Percentiles rank a stretch among this genome's conserved stretches.
Evolutionary conservation across 2,113 vertebrate species (phyloP).

Genomic region (Podiceps cristatus): DNA sequence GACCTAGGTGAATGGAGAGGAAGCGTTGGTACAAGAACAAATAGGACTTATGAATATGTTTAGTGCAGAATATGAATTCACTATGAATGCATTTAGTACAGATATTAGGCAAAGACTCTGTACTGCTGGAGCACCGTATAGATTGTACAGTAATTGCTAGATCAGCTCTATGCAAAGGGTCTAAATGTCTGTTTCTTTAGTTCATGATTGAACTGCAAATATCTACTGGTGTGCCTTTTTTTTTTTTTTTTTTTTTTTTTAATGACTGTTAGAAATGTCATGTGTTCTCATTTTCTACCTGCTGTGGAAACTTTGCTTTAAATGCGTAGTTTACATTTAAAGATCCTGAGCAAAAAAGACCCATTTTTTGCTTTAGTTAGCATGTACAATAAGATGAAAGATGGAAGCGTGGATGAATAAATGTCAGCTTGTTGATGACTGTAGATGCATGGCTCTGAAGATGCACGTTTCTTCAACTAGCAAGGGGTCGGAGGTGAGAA

Average conservation of each 20-base stretch:
- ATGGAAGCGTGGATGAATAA: neutral
- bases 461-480: neutral
- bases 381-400: neutral
- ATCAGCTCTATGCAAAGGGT: neutral
- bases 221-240: neutral
- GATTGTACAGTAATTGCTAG: neutral
- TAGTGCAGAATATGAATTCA: neutral
- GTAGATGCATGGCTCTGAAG: neutral
- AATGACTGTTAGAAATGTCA: neutral
- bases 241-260: neutral
- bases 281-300: neutral
- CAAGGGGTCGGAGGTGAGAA: neutral
- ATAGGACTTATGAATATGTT: neutral
- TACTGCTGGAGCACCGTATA: neutral
- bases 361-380: neutral
- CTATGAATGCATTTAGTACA: neutral
- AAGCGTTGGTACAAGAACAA: neutral
- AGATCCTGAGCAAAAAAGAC: neutral
- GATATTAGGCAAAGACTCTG: neutral
- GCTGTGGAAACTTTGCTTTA: neutral
- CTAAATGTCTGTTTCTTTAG: neutral
- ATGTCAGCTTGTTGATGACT: neutral
- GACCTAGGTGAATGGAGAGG: neutral
- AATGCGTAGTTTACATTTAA: neutral
- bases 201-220: neutral